phyloP scores from a whole-genome alignment of 2,113 vertebrate genomes.

The Suncus etruscus region DNA sequence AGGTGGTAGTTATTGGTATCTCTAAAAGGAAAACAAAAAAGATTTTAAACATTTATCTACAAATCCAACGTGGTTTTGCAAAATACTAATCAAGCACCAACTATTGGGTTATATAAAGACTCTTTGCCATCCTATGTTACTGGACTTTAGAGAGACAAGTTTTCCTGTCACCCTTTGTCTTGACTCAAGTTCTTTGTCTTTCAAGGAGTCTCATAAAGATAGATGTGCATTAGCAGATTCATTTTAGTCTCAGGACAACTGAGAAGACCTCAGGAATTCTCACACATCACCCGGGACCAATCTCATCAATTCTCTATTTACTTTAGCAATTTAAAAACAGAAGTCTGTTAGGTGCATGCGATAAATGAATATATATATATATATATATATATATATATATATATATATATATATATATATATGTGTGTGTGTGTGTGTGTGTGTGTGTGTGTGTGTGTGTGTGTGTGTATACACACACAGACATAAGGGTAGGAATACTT shows the following conservation, averaged over 20 bases:
- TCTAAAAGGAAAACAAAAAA: slow-evolving; percentile 77
- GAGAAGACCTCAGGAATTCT: slow-evolving; percentile 3
- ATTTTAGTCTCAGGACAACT: not conserved
- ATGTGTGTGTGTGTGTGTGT: too few species aligned
- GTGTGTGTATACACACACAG: not conserved
- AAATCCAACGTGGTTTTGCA: not conserved
- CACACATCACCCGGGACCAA: not conserved
- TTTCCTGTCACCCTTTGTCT: not conserved
- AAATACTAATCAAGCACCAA: not conserved
- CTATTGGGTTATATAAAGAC: not conserved
- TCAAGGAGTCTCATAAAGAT: not conserved
- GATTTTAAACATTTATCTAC: not conserved
- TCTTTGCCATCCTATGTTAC: not conserved
- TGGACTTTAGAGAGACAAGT: not conserved
- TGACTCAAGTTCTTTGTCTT: not conserved
- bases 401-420: too few species aligned
- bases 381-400: too few species aligned
- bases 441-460: too few species aligned
- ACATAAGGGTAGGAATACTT: not conserved
- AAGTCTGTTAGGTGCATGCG: not conserved
- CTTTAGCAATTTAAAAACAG: too few species aligned
- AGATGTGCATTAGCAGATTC: not conserved
- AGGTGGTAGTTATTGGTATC: slow-evolving; percentile 84
- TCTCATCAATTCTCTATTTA: not conserved
- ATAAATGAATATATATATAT: not conserved